phyloP scores from a whole-genome alignment of 2,797 vertebrate genomes.

The Myotis vivesi region DNA sequence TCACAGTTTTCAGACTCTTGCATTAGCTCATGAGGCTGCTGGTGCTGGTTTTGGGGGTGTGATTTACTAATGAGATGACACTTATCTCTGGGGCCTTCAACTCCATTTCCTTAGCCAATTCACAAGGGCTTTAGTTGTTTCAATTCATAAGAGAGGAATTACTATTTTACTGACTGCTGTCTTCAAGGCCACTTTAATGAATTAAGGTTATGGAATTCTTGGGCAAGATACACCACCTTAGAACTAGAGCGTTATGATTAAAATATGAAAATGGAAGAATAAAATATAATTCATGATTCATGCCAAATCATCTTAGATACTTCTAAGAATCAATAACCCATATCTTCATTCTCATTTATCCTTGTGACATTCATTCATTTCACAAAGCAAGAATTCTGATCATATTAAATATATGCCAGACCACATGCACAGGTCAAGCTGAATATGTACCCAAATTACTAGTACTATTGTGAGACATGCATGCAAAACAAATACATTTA shows the following conservation, averaged over 20 bases:
- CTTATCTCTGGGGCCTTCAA: slow-evolving; percentile 30
- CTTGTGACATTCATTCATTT: slow-evolving; percentile 31
- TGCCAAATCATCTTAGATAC: slow-evolving; percentile 59
- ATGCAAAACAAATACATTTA: background rate
- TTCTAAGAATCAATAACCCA: slow-evolving; percentile 64
- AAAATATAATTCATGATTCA: slow-evolving; percentile 62
- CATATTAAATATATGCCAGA: slow-evolving; percentile 39
- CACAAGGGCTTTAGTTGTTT: slow-evolving; percentile 6
- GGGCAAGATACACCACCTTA: slow-evolving; percentile 34
- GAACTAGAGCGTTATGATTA: slow-evolving; percentile 57
- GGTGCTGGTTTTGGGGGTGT: background rate
- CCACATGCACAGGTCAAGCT: background rate
- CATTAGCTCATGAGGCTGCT: background rate
- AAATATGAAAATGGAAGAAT: slow-evolving; percentile 68
- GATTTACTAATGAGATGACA: slow-evolving; percentile 26
- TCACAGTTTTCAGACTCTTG: background rate
- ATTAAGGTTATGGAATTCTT: slow-evolving; percentile 58
- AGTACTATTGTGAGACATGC: background rate
- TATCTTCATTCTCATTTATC: background rate
- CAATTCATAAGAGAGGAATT: slow-evolving; percentile 14
- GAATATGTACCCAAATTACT: background rate
- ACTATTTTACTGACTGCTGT: slow-evolving; percentile 5
- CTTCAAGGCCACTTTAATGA: slow-evolving; percentile 65
- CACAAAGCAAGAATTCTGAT: slow-evolving; percentile 46
- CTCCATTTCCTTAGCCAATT: slow-evolving; percentile 48